Conservation (phyloP, 1,140 invertebrate species). For the Lasioglossum baleicum region DNA sequence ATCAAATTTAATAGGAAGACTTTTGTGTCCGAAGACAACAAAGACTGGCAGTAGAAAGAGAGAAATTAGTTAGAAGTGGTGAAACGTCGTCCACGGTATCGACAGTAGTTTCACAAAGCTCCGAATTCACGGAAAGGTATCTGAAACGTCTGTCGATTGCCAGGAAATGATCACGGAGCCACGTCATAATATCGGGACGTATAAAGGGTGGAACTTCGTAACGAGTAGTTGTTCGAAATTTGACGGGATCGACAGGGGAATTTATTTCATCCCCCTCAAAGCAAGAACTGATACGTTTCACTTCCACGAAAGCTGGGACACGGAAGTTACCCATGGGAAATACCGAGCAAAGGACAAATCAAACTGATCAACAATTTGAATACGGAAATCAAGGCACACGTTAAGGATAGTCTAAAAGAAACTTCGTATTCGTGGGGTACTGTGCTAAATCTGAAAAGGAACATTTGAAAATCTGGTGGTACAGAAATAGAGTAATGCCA, state of each 20-base stretch:
- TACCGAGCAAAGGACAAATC: not conserved
- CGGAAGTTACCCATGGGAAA: not conserved
- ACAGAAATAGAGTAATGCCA: too few relatives aligned
- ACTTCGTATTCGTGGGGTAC: not conserved
- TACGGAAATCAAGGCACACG: not conserved
- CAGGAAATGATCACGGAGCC: too few relatives aligned
- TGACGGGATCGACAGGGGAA: not conserved
- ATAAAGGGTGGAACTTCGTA: not conserved
- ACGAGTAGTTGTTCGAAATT: constrained; percentile 6
- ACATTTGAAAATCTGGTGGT: too few relatives aligned
- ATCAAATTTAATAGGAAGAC: too few relatives aligned
- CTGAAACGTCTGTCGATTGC: not conserved
- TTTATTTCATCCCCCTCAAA: not conserved
- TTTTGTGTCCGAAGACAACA: too few relatives aligned
- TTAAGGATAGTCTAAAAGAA: not conserved
- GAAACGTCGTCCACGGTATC: not conserved
- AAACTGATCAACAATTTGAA: not conserved
- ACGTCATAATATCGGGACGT: not conserved
- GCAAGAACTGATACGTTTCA: not conserved
- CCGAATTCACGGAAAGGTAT: not conserved
- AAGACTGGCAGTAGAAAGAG: too few relatives aligned
- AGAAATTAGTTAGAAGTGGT: too few relatives aligned
- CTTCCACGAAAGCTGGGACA: too few relatives aligned
- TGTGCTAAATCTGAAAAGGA: too few relatives aligned
- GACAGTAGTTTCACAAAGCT: too few relatives aligned